These are phyloP conservation scores for Pangasius djambal DNA, from an alignment of 2,797 vertebrate genomes.

Conservation along the genomic window DNA sequence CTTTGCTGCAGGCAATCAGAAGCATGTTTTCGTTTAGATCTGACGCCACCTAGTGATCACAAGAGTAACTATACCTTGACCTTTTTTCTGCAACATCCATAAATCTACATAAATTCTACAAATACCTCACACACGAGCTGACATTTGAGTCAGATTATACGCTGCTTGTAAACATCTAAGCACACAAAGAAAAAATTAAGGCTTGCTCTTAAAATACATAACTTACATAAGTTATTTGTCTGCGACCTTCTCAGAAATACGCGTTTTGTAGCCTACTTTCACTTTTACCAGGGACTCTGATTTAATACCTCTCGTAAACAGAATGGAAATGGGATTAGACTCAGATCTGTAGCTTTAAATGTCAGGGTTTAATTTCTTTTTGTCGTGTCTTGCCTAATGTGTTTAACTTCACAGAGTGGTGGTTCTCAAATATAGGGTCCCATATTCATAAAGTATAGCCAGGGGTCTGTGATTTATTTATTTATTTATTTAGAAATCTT, in stretches of 20 bases:
- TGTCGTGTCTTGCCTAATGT: background rate
- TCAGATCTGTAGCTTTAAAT: constrained; percentile 22
- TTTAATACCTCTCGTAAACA: constrained; percentile 10
- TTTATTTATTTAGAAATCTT: background rate
- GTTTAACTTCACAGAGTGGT: background rate
- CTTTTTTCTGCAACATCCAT: background rate
- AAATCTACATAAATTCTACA: background rate
- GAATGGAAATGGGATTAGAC: constrained; percentile 17
- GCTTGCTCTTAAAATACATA: constrained; percentile 12
- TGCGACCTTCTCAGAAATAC: constrained; percentile 2
- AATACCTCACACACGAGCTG: background rate
- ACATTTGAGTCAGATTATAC: background rate
- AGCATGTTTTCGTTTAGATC: constrained; percentile 49
- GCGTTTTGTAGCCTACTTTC: background rate
- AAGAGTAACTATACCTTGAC: background rate
- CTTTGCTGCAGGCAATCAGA: background rate
- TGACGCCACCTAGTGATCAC: constrained; percentile 56
- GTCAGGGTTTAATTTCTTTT: constrained; percentile 27
- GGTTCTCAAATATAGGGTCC: background rate
- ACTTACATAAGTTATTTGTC: constrained; percentile 8
- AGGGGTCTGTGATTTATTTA: background rate
- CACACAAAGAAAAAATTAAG: constrained; percentile 7
- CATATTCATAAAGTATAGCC: background rate
- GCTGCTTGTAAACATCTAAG: constrained; percentile 3
- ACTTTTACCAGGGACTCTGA: background rate